Evolutionary conservation across 2,113 vertebrate species (phyloP).

Genomic region (Coregonus clupeaformis): DNA sequence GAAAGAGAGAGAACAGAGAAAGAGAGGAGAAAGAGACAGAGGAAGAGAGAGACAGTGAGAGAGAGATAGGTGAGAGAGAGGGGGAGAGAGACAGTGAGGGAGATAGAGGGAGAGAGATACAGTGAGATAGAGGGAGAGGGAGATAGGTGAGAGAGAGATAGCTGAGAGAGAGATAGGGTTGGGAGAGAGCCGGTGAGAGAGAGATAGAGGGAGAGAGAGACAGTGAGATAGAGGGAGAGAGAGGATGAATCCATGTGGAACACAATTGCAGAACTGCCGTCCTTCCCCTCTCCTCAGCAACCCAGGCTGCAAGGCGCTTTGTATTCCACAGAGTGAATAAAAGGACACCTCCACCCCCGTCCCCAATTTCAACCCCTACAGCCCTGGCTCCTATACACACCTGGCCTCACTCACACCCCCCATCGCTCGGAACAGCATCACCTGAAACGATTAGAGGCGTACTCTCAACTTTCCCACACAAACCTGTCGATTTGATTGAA

Average conservation of each 20-base stretch:
- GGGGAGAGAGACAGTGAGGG: conserved; percentile 17
- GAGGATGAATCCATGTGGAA: conserved; percentile 49
- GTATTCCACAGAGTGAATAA: conserved; percentile 8
- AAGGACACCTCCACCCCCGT: neutral
- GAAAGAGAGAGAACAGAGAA: conserved; percentile 22
- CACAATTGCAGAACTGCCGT: conserved; percentile 45
- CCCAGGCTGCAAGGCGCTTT: conserved; percentile 1
- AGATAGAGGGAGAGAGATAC: conserved; percentile 48
- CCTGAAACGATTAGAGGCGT: conserved; percentile 10
- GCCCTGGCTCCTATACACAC: neutral
- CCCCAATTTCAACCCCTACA: neutral
- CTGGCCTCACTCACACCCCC: neutral
- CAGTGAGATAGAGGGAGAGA: conserved; percentile 28
- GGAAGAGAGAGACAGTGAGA: conserved; percentile 41
- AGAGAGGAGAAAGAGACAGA: conserved; percentile 51
- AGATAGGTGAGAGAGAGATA: conserved; percentile 33
- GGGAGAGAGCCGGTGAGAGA: too few relatives aligned
- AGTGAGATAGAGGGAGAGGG: conserved; percentile 37
- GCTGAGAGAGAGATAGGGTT: conserved; percentile 39
- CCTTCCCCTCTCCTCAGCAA: neutral
- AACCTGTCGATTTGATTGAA: conserved; percentile 43
- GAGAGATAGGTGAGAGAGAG: conserved; percentile 36
- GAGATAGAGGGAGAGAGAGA: conserved; percentile 39
- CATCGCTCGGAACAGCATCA: neutral
- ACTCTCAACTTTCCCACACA: conserved; percentile 6